These are phyloP conservation scores for Oenanthe melanoleuca DNA, from an alignment of 2,113 vertebrate species.

Conservation along the genomic window DNA sequence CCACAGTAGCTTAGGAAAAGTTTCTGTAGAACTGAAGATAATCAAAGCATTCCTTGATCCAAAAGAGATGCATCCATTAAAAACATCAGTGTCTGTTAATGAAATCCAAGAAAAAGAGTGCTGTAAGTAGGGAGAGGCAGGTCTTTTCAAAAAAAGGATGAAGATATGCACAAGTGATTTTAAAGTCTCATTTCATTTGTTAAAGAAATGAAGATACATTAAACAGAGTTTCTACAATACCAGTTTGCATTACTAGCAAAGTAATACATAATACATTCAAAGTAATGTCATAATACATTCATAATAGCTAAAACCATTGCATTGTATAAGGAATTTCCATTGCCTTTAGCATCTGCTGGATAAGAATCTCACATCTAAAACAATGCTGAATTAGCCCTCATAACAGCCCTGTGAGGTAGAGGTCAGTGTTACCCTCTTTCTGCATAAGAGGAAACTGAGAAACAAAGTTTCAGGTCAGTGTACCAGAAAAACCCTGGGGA, in stretches of 20 bases:
- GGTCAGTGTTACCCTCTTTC: background rate
- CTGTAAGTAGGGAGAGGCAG: background rate
- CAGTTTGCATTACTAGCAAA: background rate
- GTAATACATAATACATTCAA: background rate
- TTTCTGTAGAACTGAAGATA: background rate
- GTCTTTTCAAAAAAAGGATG: background rate
- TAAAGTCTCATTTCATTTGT: background rate
- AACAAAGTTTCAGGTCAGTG: background rate
- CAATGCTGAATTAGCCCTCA: slow-evolving; percentile 8
- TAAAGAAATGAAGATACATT: slow-evolving; percentile 14
- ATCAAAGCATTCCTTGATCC: background rate
- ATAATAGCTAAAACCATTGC: slow-evolving; percentile 1
- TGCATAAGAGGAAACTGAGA: background rate
- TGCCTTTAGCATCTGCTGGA: background rate
- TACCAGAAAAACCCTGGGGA: background rate
- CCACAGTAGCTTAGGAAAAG: background rate
- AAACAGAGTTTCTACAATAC: background rate
- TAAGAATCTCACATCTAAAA: background rate
- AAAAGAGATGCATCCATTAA: background rate
- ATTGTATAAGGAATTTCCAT: background rate
- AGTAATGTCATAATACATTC: background rate
- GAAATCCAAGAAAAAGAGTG: background rate
- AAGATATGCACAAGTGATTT: background rate
- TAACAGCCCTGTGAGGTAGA: slow-evolving; percentile 50
- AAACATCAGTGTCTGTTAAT: background rate